These are phyloP conservation scores for Discoglossus pictus DNA, from an alignment of 2,797 vertebrate genomes.

Conservation along the genomic window DNA sequence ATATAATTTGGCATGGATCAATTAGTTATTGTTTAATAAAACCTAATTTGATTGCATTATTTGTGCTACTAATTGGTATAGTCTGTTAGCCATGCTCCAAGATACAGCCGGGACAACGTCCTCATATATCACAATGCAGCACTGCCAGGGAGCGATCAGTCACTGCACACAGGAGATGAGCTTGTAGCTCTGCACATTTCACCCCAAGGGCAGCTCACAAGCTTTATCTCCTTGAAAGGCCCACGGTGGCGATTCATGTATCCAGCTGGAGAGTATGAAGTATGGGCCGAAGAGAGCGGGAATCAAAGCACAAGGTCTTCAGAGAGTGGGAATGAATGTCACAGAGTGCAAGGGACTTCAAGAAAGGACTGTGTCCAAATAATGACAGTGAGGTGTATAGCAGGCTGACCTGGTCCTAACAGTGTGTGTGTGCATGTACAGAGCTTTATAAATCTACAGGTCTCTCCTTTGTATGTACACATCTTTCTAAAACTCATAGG, in stretches of 20 bases:
- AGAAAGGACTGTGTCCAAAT: neutral
- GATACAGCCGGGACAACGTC: too few species aligned
- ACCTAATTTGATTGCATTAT: too few species aligned
- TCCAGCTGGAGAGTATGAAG: conserved; percentile 12
- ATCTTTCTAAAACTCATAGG: too few species aligned
- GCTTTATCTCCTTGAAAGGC: conserved; percentile 27
- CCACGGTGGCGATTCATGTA: conserved; percentile 26
- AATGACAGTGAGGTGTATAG: neutral
- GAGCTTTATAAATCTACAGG: too few species aligned
- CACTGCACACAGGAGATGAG: conserved; percentile 21
- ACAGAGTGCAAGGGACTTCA: neutral
- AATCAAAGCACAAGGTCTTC: conserved; percentile 18
- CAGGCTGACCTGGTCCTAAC: neutral
- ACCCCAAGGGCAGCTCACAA: conserved; percentile 38
- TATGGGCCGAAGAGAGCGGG: neutral
- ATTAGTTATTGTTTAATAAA: too few species aligned
- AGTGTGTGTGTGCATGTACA: conserved; percentile 1
- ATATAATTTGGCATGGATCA: too few species aligned
- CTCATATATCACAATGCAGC: conserved; percentile 15
- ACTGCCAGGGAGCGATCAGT: conserved; percentile 28
- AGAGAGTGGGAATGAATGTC: neutral
- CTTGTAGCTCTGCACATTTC: conserved; percentile 8
- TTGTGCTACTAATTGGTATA: too few species aligned
- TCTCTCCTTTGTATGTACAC: too few species aligned
- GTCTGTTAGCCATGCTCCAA: too few species aligned